Conservation (phyloP, 2,797 vertebrate genomes). For the Myoxocephalus aenaeus region DNA sequence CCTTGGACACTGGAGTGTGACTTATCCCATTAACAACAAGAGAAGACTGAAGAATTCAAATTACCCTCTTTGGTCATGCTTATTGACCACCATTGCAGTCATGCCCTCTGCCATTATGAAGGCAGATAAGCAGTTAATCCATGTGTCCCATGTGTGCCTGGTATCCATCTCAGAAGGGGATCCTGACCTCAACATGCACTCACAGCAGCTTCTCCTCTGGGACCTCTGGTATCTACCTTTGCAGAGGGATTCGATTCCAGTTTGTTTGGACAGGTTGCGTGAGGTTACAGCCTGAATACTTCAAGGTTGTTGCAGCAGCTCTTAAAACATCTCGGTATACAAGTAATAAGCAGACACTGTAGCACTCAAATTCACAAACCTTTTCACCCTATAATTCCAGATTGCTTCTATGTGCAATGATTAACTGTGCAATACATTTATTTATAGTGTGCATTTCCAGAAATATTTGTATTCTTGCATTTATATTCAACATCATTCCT, state of each 20-base stretch:
- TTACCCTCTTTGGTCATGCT: conserved; percentile 42
- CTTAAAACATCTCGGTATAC: conserved; percentile 4
- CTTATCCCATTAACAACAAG: conserved; percentile 53
- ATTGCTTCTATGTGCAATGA: neutral
- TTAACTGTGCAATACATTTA: neutral
- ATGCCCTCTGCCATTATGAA: conserved; percentile 50
- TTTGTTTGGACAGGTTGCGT: conserved; percentile 44
- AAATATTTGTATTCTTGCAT: neutral
- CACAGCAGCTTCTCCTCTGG: conserved; percentile 36
- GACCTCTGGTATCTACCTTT: conserved; percentile 34
- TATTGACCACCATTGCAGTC: conserved; percentile 44
- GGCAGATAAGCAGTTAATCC: conserved; percentile 60
- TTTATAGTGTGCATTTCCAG: neutral
- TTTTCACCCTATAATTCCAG: neutral
- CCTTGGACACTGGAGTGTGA: conserved; percentile 54
- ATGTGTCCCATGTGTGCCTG: conserved; percentile 46
- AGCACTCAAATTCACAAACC: neutral
- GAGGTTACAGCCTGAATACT: conserved; percentile 36
- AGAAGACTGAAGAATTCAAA: conserved; percentile 29
- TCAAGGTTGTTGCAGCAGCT: conserved; percentile 28
- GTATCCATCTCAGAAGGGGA: conserved; percentile 26
- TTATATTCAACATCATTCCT: too few relatives aligned
- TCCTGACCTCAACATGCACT: conserved; percentile 31
- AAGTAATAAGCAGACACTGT: neutral
- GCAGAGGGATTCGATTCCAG: conserved; percentile 34